Percentiles rank a stretch among this genome's conserved stretches.
These are phyloP conservation scores for Charanyca ferruginea DNA, from an alignment of 2,888 invertebrate species.

Conservation along the genomic window DNA sequence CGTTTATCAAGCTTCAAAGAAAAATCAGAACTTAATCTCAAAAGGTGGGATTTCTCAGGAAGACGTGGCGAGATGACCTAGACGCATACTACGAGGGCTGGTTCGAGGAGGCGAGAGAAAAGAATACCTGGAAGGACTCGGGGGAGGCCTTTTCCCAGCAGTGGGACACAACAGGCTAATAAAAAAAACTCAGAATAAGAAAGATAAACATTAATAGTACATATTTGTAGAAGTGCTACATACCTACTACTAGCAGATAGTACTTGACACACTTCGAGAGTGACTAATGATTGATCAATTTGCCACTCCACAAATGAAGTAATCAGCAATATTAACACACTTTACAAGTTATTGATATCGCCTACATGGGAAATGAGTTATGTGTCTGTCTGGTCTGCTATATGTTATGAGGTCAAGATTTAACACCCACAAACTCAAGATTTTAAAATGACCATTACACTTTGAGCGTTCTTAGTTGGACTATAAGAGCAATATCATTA, in stretches of 20 bases:
- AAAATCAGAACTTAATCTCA: too few relatives aligned
- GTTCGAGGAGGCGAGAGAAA: too few relatives aligned
- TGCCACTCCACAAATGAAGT: conserved; percentile 40
- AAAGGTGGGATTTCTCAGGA: too few relatives aligned
- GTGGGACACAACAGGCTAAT: too few relatives aligned
- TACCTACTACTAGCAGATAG: background rate
- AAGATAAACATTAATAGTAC: background rate
- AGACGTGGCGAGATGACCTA: too few relatives aligned
- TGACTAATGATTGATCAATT: conserved; percentile 31
- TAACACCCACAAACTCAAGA: conserved; percentile 42
- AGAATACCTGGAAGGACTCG: too few relatives aligned
- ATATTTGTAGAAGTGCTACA: background rate
- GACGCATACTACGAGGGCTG: too few relatives aligned
- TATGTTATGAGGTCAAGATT: conserved; percentile 60
- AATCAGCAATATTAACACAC: conserved; percentile 56
- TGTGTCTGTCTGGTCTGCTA: conserved; percentile 38
- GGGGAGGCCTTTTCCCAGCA: too few relatives aligned
- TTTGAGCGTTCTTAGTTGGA: conserved; percentile 11
- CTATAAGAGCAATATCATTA: background rate
- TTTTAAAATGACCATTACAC: conserved; percentile 20
- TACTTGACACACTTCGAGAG: conserved; percentile 32
- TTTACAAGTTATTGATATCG: conserved; percentile 42
- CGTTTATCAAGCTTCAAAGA: too few relatives aligned
- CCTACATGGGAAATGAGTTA: conserved; percentile 57
- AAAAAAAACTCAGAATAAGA: background rate